phyloP scores from a whole-genome alignment of 2,113 vertebrate species.

The Pachyramphus minor region DNA sequence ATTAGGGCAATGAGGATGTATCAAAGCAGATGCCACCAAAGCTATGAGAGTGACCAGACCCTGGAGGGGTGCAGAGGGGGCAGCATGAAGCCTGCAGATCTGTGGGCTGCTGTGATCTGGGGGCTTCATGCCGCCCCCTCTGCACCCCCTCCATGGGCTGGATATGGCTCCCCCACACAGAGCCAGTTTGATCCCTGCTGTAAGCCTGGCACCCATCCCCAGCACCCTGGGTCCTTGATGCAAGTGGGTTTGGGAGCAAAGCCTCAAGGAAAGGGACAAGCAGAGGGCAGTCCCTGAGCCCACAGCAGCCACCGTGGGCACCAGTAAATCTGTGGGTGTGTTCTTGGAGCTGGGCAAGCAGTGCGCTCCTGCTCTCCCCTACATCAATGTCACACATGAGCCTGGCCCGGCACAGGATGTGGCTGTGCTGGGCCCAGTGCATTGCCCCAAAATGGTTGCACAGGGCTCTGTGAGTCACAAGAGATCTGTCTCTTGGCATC shows the following conservation, averaged over 20 bases:
- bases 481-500: not conserved
- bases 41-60: not conserved
- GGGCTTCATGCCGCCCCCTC: no score
- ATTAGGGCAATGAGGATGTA: not conserved
- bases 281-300: not conserved
- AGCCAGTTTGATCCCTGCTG: not conserved
- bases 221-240: rapidly evolving
- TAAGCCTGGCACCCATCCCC: not conserved
- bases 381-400: not conserved
- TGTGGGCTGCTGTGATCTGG: not conserved
- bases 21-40: not conserved
- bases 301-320: not conserved
- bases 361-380: not conserved
- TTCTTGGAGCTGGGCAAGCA: not conserved
- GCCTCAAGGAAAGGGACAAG: not conserved
- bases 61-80: not conserved
- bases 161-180: rapidly evolving
- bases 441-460: not conserved
- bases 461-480: not conserved
- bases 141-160: not conserved
- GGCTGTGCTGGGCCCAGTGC: not conserved
- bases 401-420: not conserved
- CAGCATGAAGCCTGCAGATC: not conserved
- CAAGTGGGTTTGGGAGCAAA: not conserved
- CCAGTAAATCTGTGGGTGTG: not conserved